Conservation (phyloP, 2,888 invertebrate genomes). For the Hybos culiciformis region DNA sequence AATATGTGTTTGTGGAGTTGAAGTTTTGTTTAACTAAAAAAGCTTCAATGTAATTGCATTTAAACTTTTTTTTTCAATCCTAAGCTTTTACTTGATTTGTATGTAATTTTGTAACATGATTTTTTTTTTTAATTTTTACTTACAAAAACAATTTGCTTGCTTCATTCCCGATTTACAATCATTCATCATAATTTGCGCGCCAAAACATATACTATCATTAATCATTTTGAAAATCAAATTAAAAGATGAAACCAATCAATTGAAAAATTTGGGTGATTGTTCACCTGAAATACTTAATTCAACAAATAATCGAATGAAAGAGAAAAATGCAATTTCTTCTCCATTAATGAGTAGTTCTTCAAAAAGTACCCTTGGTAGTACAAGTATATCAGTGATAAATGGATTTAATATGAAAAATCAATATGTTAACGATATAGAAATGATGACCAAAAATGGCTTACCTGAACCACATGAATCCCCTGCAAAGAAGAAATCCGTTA, state of each 20-base stretch:
- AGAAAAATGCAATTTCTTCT: constrained; percentile 9
- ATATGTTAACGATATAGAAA: background rate
- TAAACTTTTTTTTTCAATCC: no score
- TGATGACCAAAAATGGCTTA: background rate
- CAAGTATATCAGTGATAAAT: constrained; percentile 13
- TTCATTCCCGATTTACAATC: no score
- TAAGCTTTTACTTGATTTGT: background rate
- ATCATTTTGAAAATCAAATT: no score
- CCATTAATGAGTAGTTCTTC: constrained; percentile 7
- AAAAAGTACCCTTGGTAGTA: constrained; percentile 7
- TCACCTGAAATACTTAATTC: constrained; percentile 29
- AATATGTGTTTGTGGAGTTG: no score
- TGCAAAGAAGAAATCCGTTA: constrained; percentile 30
- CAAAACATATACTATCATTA: no score
- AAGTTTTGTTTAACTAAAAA: no score
- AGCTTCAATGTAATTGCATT: no score
- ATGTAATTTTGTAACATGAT: background rate
- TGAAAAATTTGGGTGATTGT: constrained; percentile 29
- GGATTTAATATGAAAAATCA: constrained; percentile 9
- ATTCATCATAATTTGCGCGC: no score
- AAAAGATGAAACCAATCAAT: no score
- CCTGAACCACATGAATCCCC: constrained; percentile 24
- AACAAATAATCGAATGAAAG: constrained; percentile 12
- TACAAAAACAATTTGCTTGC: background rate
- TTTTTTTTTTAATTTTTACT: background rate